Evolutionary conservation across 2,888 invertebrate genomes (phyloP).

Genomic region (Drosophila mettleri): DNA sequence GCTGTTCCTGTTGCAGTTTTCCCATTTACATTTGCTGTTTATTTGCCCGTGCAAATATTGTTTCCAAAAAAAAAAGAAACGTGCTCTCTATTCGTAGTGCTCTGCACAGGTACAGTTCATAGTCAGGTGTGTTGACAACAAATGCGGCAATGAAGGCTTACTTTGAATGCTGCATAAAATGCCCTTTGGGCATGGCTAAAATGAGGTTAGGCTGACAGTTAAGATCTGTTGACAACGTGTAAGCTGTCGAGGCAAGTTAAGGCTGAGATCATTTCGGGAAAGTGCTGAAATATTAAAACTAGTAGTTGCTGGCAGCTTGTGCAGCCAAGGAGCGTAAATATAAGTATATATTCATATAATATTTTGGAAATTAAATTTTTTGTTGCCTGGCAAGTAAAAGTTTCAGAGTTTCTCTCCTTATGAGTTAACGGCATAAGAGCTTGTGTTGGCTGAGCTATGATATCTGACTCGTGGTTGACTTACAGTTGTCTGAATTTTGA

Average conservation of each 20-base stretch:
- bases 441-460: too few relatives aligned
- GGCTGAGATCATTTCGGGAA: background rate
- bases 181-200: conserved; percentile 6
- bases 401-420: too few relatives aligned
- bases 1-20: conserved; percentile 43
- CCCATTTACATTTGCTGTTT: conserved; percentile 74
- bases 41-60: conserved; percentile 72
- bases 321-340: too few relatives aligned
- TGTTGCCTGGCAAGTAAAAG: too few relatives aligned
- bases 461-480: too few relatives aligned
- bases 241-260: background rate
- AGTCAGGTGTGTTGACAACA: conserved; percentile 35
- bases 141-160: conserved; percentile 25
- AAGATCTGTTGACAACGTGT: conserved; percentile 1
- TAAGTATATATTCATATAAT: too few relatives aligned
- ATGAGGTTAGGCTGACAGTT: conserved; percentile 15
- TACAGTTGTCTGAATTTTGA: too few relatives aligned
- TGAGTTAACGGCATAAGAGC: too few relatives aligned
- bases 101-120: background rate
- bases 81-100: background rate
- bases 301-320: background rate
- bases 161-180: conserved; percentile 17
- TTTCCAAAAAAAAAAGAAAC: background rate
- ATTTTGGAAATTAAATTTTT: too few relatives aligned
- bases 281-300: background rate